Evolutionary conservation across 1,140 invertebrate species (phyloP), one percentile per base, ranked within the genome.

Genomic region (Bursaphelenchus mucronatus): DNA sequence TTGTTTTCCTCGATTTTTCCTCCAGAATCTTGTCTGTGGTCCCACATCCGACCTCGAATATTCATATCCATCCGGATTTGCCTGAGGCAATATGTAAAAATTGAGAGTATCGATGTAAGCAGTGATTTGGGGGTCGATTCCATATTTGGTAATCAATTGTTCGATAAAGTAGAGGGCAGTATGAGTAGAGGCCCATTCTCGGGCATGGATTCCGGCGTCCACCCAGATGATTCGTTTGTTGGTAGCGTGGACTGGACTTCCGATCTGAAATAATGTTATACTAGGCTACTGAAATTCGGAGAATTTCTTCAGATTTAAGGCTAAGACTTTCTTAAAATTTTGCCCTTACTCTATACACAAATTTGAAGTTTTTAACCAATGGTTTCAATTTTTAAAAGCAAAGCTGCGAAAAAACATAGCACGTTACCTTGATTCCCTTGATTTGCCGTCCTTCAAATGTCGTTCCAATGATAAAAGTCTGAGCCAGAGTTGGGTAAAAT

Each of bases 61-160:
- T 61, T 77, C 76, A 40, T 74, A 79, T 45, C 68, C 80, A 69
- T 85, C 84, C 10, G 84, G 83, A 72, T 85, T 85, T 15, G 82
- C 73, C 0, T 84, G 74, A 45, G 84, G 84, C 15, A 83, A 68
- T 52, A 85, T 76, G 52, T 82, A 81, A 57, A 82, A 82, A 59
- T 84, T 82, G 64, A 82, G 82, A n/a, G 67, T 74, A 43, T 81
- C 70, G n/a, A 85, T 49, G 41, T 76, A 82, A 30, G 47, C 53
- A 6, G 68, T 75, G 15, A 82, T 67, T 53, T 81, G 45, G 3
- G 75, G 70, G 61, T 80, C 78, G 39, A 55, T 55, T 9, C 67
- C 67, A 57, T 80, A 81, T n/a, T 67, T 61, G 13, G 70, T 54
- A 39, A 80, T 71, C 9, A 80, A 57, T 73, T 80, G 69, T 52